Evolutionary conservation across 2,888 invertebrate genomes (phyloP), one percentile per base, ranked within the genome.

Genomic region (Priocnemis perturbator): DNA sequence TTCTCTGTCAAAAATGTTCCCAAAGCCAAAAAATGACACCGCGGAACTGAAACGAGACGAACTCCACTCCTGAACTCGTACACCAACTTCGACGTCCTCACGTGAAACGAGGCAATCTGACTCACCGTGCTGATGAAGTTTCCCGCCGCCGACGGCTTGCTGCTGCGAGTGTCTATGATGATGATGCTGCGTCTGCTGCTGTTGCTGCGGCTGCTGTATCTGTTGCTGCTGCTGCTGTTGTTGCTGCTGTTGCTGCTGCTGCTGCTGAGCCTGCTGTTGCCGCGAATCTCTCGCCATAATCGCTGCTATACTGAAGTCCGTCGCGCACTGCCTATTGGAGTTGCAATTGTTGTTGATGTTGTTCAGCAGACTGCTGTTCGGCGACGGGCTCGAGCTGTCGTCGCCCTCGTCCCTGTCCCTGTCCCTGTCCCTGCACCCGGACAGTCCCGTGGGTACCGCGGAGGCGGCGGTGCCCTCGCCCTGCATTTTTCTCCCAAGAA

Each of bases 291-390:
- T 90, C 88, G 96, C 96, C 96, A 98, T 97, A 89, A 98, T 97
- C 85, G 97, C 97, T 74, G 97, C 97, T 86, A 97, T 97, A 90
- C 97, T 97, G 92, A 98, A 98, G 92, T 98, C 97, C 77, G 97
- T 97, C 90, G 97, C 96, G 91, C 95, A 94, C 81, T 95, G 94
- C 87, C 94, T 90, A 89, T 92, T 93, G 74, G 93, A 87, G 62
- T 87, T 87, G 73, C 87, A 87, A 63, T 87, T 88, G 69, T 86
- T 87, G 74, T 87, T 86, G 50, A 85, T 63, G 69, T 87, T 85
- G 74, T 87, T 86, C 57, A 86, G 73, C 30, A 88, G 81, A 67
- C 85, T 87, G 73, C 84, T 85, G 79, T 87, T 87, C 30, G 89
- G 87, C 69, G 88, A 87, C 20, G 88, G 88, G 73, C 87, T 93